These are phyloP conservation scores for Eumeta japonica DNA, from an alignment of 1,140 invertebrate species.

Conservation along the genomic window DNA sequence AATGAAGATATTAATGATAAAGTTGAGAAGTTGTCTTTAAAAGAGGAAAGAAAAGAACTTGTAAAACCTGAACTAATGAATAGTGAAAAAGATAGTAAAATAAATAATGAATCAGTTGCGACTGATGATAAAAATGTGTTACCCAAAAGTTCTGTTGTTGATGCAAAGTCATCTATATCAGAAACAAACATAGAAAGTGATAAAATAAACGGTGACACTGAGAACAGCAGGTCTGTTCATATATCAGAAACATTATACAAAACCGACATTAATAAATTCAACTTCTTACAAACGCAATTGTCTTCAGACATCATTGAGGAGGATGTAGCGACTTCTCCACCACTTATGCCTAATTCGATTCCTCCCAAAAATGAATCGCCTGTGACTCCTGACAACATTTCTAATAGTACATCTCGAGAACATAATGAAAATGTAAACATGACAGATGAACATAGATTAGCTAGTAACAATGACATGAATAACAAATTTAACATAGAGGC, in stretches of 20 bases:
- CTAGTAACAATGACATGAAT: too few relatives aligned
- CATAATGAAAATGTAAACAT: too few relatives aligned
- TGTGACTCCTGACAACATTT: too few relatives aligned
- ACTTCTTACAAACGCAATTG: conserved; percentile 50
- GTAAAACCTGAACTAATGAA: conserved; percentile 7
- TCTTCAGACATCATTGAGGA: conserved; percentile 10
- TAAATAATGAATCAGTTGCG: conserved; percentile 5
- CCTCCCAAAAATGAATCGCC: too few relatives aligned
- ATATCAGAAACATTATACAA: conserved; percentile 38
- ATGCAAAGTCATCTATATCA: conserved; percentile 11
- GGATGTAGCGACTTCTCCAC: too few relatives aligned
- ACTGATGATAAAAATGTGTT: conserved; percentile 3
- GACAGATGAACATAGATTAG: too few relatives aligned
- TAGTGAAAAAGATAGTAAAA: conserved; percentile 9
- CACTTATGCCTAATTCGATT: too few relatives aligned
- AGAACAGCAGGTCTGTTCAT: conserved; percentile 4
- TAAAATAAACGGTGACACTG: neutral
- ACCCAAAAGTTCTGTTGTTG: too few relatives aligned
- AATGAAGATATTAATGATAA: conserved; percentile 31
- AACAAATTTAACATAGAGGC: too few relatives aligned
- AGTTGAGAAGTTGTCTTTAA: conserved; percentile 38
- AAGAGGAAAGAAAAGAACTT: conserved; percentile 12
- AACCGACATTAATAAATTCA: conserved; percentile 41
- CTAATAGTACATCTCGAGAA: too few relatives aligned
- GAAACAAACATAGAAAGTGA: conserved; percentile 7